Evolutionary conservation across 2,888 invertebrate genomes (phyloP).

Genomic region (Eubasilissa splendida): DNA sequence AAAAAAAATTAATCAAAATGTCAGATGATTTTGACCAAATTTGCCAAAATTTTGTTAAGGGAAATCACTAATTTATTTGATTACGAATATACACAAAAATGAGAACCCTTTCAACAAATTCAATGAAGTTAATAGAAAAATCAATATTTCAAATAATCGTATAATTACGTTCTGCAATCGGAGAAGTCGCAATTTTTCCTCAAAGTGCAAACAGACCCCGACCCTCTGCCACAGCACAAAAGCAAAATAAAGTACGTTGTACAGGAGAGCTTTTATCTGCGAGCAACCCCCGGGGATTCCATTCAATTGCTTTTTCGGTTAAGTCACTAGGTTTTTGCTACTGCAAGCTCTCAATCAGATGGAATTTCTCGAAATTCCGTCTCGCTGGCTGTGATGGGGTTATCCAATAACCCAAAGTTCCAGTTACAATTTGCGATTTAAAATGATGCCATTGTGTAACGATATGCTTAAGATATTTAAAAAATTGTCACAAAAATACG

Average conservation of each 20-base stretch:
- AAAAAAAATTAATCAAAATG: too few relatives aligned
- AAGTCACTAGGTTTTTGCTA: slow-evolving; percentile 29
- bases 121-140: too few relatives aligned
- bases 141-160: too few relatives aligned
- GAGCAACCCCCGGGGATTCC: slow-evolving; percentile 32
- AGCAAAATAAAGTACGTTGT: slow-evolving; percentile 4
- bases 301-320: slow-evolving; percentile 48
- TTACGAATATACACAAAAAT: too few relatives aligned
- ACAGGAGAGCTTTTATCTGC: slow-evolving; percentile 28
- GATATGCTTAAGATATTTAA: too few relatives aligned
- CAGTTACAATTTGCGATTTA: slow-evolving; percentile 29
- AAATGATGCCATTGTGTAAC: neutral
- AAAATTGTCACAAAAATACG: too few relatives aligned
- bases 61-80: too few relatives aligned
- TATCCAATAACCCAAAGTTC: slow-evolving; percentile 1
- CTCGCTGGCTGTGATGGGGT: slow-evolving; percentile 14
- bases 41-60: too few relatives aligned
- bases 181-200: too few relatives aligned
- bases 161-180: too few relatives aligned
- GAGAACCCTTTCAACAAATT: too few relatives aligned
- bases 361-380: slow-evolving; percentile 7
- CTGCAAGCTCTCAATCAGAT: slow-evolving; percentile 40
- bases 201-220: slow-evolving; percentile 8
- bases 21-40: too few relatives aligned
- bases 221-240: neutral